Evolutionary conservation across 2,113 vertebrate genomes (phyloP).

Genomic region (Gymnocephalus cernua): DNA sequence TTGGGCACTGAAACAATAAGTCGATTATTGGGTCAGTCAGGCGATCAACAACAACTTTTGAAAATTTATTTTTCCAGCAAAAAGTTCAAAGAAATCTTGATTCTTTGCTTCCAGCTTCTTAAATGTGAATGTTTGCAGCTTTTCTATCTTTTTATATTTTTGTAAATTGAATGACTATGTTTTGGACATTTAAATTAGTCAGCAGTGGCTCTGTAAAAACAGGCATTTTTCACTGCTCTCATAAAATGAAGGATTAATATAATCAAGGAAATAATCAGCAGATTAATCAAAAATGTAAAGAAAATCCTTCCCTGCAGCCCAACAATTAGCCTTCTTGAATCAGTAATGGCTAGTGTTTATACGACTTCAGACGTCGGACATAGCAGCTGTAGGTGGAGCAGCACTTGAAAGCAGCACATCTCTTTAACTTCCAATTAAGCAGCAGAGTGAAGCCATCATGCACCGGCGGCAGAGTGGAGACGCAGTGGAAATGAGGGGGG

Average conservation of each 20-base stretch:
- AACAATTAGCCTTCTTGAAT: not conserved
- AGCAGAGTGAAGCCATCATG: conserved; percentile 37
- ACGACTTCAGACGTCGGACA: not conserved
- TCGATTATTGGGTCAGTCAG: not conserved
- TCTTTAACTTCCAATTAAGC: conserved; percentile 39
- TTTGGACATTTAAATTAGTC: no score
- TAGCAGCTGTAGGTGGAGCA: not conserved
- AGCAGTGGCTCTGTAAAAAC: no score
- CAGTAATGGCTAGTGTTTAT: not conserved
- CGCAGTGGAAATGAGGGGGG: not conserved
- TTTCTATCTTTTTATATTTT: no score
- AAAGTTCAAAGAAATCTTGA: no score
- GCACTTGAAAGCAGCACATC: conserved; percentile 1
- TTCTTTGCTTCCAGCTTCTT: no score
- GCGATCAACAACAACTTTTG: not conserved
- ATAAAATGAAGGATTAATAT: not conserved
- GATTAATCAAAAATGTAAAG: not conserved
- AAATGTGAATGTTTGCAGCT: not conserved
- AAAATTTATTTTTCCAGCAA: not conserved
- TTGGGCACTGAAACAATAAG: not conserved
- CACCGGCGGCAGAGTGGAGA: not conserved
- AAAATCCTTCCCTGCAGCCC: not conserved
- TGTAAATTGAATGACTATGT: no score
- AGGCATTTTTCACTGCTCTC: not conserved
- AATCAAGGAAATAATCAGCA: not conserved